phyloP scores from a whole-genome alignment of 2,888 invertebrate genomes.

The Rhimphoctona megacephalus region DNA sequence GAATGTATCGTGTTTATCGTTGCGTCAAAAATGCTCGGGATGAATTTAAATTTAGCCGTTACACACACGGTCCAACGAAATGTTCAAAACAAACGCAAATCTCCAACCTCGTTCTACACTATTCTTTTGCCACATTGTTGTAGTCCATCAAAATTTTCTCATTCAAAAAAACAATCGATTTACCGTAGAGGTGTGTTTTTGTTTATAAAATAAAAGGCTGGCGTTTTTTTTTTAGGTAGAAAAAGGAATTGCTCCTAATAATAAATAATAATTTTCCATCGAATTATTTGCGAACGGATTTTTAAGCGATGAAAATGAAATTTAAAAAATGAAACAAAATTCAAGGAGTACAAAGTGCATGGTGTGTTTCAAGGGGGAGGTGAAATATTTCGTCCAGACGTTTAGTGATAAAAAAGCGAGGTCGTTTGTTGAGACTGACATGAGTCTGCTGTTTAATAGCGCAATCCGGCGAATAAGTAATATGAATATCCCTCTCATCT shows the following conservation, averaged over 20 bases:
- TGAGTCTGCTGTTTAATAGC: conserved; percentile 43
- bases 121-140: not conserved
- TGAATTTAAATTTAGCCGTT: conserved; percentile 53
- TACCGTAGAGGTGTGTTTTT: not conserved
- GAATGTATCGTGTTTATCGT: conserved; percentile 43
- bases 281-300: not conserved
- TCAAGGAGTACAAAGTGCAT: conserved; percentile 56
- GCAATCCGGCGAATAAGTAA: conserved; percentile 23
- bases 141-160: not conserved
- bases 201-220: not conserved
- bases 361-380: not conserved
- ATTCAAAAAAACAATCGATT: not conserved
- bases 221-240: not conserved
- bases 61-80: conserved; percentile 34
- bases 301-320: conserved; percentile 2
- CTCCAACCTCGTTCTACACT: not conserved
- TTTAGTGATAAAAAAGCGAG: conserved; percentile 51
- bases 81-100: not conserved
- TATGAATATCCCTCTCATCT: conserved; percentile 25
- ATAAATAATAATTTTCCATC: not conserved
- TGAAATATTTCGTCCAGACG: conserved; percentile 37
- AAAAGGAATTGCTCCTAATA: not conserved
- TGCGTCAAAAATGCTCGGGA: conserved; percentile 42
- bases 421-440: conserved; percentile 53
- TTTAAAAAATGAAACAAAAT: not conserved